Percentiles rank a stretch among this genome's conserved stretches.
phyloP scores from a whole-genome alignment of 2,797 vertebrate species.

The Sebastolobus alascanus region DNA sequence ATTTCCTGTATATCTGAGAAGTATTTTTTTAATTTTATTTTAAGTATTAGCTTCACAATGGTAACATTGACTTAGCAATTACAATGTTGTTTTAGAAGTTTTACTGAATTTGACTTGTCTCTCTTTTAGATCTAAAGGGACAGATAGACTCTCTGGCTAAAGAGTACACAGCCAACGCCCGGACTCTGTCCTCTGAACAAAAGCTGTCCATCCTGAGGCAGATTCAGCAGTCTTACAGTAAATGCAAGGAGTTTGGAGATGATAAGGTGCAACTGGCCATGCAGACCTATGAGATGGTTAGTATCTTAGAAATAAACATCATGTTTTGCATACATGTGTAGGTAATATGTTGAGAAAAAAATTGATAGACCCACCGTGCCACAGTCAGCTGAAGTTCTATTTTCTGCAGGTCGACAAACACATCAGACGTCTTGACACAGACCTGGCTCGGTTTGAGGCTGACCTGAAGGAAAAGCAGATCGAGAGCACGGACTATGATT shows the following conservation, averaged over 20 bases:
- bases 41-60: background rate
- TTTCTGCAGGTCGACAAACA: constrained; percentile 94
- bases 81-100: background rate
- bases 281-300: constrained; percentile 99
- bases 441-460: constrained; percentile 96
- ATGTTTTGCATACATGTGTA: background rate
- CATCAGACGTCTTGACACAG: constrained; percentile 96
- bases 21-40: no score
- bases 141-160: constrained; percentile 96
- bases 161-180: constrained; percentile 94
- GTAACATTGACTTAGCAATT: background rate
- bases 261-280: constrained; percentile 99
- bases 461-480: constrained; percentile 98
- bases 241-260: constrained; percentile 98
- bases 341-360: background rate
- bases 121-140: constrained; percentile 92
- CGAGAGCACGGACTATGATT: constrained; percentile 96
- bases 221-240: constrained; percentile 96
- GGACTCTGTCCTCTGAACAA: constrained; percentile 92
- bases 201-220: constrained; percentile 95
- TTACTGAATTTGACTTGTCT: constrained; percentile 11
- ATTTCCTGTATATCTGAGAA: background rate
- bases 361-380: background rate
- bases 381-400: background rate
- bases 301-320: constrained; percentile 51